Evolutionary conservation across 2,888 invertebrate genomes (phyloP), one percentile per base, ranked within the genome.

Genomic region (Diplazon laetatorius): DNA sequence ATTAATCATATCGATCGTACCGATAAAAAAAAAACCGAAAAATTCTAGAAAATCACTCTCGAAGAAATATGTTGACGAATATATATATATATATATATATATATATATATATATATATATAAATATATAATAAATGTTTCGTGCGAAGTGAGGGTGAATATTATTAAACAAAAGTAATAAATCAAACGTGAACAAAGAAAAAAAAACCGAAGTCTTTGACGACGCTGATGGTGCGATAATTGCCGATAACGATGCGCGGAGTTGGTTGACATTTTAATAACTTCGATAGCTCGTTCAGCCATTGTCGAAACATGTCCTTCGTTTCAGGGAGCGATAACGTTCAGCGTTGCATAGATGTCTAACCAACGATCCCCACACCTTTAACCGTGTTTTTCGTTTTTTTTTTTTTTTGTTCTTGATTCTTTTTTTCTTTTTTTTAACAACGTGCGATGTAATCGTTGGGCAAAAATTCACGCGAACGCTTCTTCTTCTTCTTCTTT

Each of bases 221-320:
- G 55, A 37, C 14, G 14, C 44, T 5, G 35, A 70, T 60, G 22
- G 3, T 4, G 44, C 55, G 35, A 70, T 70, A 70, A 60, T 60
- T 39, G 0, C 22, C 39, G 70, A 70, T 70, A 70, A 60, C 39
- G 18, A 70, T 60, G 70, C 70, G 8, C 22, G 48, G n/a, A 48
- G 35, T 25, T 63, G 48, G 25, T 48, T 30, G 30, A 22, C 4
- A 44, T 59, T 16, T 60, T 20, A 48, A 70, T 70, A 18, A 20
- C 30, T 68, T 55, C 44, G 66, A 42, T 68, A 68, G 42, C 30
- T n/a, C n/a, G n/a, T n/a, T n/a, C 42, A 18, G 20, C 9, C 42
- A 55, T 12, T 16, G 18, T 10, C 12, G 37, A 16, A 35, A 16
- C 25, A 48, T 39, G 50, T 46, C 48, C 59, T 50, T 70, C 70